Evolutionary conservation across 2,113 vertebrate genomes (phyloP).

Genomic region (Corydoras maculifer): DNA sequence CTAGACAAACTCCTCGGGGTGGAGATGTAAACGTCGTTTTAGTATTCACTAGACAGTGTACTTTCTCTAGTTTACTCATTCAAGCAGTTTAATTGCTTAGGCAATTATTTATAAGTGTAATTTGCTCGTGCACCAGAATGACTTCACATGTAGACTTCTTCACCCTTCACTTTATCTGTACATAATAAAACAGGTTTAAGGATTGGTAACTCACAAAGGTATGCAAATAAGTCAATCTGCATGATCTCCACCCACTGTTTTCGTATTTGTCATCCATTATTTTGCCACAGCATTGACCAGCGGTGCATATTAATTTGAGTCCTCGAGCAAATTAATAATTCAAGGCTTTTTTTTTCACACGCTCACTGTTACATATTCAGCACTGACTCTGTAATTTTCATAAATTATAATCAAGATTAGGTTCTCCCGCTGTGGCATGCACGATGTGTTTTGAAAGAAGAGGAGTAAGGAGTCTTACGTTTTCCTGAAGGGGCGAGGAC

Average conservation of each 20-base stretch:
- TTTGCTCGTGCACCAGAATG: background rate
- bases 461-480: slow-evolving; percentile 53
- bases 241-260: slow-evolving; percentile 18
- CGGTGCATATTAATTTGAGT: slow-evolving; percentile 27
- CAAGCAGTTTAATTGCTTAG: background rate
- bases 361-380: slow-evolving; percentile 8
- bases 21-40: no score
- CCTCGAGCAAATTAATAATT: slow-evolving; percentile 26
- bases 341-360: slow-evolving; percentile 4
- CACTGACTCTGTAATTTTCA: background rate
- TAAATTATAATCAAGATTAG: slow-evolving; percentile 21
- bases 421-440: background rate
- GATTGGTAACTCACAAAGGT: slow-evolving; percentile 6
- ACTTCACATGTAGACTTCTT: background rate
- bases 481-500: slow-evolving; percentile 72
- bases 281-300: slow-evolving; percentile 3
- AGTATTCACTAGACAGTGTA: no score
- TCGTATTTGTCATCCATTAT: slow-evolving; percentile 19
- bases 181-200: slow-evolving; percentile 8
- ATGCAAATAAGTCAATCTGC: slow-evolving; percentile 25
- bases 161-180: background rate
- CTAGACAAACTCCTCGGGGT: no score
- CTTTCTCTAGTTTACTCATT: background rate
- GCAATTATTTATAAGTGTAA: background rate
- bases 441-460: slow-evolving; percentile 1